Conservation (phyloP, 2,797 vertebrate species). For the Acanthurus tractus region DNA sequence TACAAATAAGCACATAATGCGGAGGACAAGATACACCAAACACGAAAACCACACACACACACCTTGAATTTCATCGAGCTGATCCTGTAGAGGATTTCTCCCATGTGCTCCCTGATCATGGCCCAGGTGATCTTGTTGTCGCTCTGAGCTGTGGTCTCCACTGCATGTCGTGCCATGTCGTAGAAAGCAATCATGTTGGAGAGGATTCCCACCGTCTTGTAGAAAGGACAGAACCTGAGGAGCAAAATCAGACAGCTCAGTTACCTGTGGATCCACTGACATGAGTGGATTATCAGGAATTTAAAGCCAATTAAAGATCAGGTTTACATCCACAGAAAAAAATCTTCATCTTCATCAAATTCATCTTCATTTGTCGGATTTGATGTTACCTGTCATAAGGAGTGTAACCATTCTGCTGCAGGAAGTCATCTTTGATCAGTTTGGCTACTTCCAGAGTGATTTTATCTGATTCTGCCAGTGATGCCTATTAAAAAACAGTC, state of each 20-base stretch:
- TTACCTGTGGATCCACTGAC: too few relatives aligned
- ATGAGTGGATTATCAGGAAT: neutral
- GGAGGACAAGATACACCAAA: neutral
- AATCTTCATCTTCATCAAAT: too few relatives aligned
- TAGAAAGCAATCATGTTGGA: constrained; percentile 97
- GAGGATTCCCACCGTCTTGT: constrained; percentile 97
- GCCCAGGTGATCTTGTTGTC: constrained; percentile 98
- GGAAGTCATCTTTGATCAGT: constrained; percentile 97
- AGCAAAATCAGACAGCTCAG: constrained; percentile 17
- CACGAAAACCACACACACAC: constrained; percentile 12
- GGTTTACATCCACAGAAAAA: constrained; percentile 87
- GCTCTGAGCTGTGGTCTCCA: constrained; percentile 96
- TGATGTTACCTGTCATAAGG: constrained; percentile 92
- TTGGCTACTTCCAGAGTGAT: constrained; percentile 98
- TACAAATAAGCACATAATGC: neutral
- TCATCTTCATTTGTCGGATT: neutral
- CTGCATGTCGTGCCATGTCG: constrained; percentile 96
- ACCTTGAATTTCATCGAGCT: constrained; percentile 99
- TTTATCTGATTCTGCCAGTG: constrained; percentile 97
- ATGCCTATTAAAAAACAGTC: constrained; percentile 85
- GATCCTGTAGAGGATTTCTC: constrained; percentile 93
- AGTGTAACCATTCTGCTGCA: constrained; percentile 98
- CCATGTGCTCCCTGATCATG: constrained; percentile 96
- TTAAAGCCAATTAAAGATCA: neutral
- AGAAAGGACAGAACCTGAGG: constrained; percentile 97